These are phyloP conservation scores for Uloborus diversus DNA, from an alignment of 1,140 invertebrate species.

Conservation along the genomic window DNA sequence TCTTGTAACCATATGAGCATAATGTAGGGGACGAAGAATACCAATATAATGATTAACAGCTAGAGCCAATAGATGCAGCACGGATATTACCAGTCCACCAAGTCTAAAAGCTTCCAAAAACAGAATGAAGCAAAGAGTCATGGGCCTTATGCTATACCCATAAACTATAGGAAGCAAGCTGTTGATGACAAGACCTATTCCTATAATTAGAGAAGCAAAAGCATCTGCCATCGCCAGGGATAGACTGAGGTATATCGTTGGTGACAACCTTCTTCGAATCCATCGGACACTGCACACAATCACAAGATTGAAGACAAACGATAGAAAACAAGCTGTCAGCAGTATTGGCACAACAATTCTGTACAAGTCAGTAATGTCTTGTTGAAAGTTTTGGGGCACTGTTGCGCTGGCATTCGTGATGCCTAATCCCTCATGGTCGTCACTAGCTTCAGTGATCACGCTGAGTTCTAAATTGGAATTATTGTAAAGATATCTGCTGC, in stretches of 20 bases:
- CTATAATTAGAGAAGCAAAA: conserved; percentile 69
- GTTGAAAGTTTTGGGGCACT: too few species aligned
- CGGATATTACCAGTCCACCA: conserved; percentile 71
- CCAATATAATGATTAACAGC: conserved; percentile 77
- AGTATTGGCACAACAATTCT: conserved; percentile 63
- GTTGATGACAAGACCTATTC: conserved; percentile 69
- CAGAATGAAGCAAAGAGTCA: conserved; percentile 63
- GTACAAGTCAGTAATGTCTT: conserved; percentile 57
- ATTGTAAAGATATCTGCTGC: too few species aligned
- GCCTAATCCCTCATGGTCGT: too few species aligned
- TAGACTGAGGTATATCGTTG: conserved; percentile 72
- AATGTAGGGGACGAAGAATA: conserved; percentile 72
- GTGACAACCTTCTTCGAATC: conserved; percentile 70
- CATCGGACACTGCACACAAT: conserved; percentile 69
- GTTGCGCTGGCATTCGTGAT: too few species aligned
- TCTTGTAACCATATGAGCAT: conserved; percentile 63
- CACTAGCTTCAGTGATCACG: too few species aligned
- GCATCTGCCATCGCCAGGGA: conserved; percentile 73
- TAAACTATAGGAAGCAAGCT: conserved; percentile 65
- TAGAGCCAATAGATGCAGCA: conserved; percentile 73
- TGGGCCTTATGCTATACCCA: conserved; percentile 50
- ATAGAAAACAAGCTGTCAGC: conserved; percentile 67
- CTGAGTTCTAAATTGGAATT: too few species aligned
- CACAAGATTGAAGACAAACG: conserved; percentile 68
- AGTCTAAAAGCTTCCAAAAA: conserved; percentile 69